phyloP scores from a whole-genome alignment of 2,797 vertebrate species.

The Zonotrichia albicollis region DNA sequence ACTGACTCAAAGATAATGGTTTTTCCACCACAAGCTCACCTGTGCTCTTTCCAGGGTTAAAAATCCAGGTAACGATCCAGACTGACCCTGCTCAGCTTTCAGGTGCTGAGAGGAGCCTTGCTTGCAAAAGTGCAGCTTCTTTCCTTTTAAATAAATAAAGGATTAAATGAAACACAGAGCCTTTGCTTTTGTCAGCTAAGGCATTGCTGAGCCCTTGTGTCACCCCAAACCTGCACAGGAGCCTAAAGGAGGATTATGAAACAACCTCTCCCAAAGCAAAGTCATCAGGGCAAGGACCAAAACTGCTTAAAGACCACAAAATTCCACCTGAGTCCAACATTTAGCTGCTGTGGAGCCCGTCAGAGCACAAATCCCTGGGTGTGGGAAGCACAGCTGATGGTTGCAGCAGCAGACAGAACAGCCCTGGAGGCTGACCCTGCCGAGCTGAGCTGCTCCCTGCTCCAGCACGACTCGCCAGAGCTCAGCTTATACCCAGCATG shows the following conservation, averaged over 20 bases:
- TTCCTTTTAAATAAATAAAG: neutral
- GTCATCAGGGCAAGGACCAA: neutral
- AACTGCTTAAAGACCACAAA: neutral
- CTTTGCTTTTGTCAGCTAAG: neutral
- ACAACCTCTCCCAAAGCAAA: neutral
- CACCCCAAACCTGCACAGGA: neutral
- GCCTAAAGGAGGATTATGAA: neutral
- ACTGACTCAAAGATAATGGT: neutral
- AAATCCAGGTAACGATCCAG: neutral
- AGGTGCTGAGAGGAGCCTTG: neutral
- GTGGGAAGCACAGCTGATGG: rapidly evolving
- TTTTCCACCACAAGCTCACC: neutral
- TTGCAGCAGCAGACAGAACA: neutral
- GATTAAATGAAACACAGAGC: neutral
- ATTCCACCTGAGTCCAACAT: neutral
- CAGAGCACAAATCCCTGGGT: neutral
- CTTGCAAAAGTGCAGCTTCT: neutral
- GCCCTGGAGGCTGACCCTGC: neutral
- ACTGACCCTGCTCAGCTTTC: neutral
- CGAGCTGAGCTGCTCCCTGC: neutral
- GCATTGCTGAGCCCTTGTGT: neutral
- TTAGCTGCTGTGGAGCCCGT: neutral
- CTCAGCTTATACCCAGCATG: neutral
- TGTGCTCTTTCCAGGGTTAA: neutral
- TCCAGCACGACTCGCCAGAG: neutral